These are phyloP conservation scores for Sipha flava DNA, from an alignment of 1,140 invertebrate species.

Conservation along the genomic window DNA sequence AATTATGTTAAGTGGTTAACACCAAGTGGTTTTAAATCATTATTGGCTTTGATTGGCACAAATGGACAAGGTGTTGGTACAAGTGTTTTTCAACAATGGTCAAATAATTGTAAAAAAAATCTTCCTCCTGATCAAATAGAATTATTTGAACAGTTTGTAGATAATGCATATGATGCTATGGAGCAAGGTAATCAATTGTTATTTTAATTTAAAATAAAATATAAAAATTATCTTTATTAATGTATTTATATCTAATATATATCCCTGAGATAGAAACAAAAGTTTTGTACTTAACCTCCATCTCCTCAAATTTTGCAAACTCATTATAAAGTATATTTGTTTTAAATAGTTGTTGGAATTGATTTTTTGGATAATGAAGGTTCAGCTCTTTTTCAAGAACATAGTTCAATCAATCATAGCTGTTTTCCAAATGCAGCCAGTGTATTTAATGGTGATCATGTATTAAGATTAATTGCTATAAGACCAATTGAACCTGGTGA, in stretches of 20 bases:
- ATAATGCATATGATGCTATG: conserved; percentile 72
- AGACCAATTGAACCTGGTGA: conserved; percentile 69
- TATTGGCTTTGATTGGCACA: conserved; percentile 81
- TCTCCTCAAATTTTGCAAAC: no score
- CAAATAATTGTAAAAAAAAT: conserved; percentile 59
- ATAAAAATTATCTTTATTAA: background rate
- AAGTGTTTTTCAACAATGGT: conserved; percentile 78
- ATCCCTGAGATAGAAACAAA: no score
- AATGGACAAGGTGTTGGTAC: conserved; percentile 93
- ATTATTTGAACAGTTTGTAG: conserved; percentile 65
- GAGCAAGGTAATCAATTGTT: conserved; percentile 57
- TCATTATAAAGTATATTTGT: background rate
- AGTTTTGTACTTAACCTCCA: no score
- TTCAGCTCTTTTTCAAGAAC: conserved; percentile 73
- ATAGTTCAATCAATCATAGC: conserved; percentile 87
- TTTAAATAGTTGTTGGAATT: conserved; percentile 66
- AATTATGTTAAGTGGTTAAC: conserved; percentile 56
- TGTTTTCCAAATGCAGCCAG: conserved; percentile 81
- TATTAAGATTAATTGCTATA: conserved; percentile 64
- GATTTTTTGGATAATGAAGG: conserved; percentile 88
- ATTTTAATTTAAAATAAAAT: background rate
- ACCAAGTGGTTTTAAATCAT: conserved; percentile 72
- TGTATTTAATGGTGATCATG: conserved; percentile 77
- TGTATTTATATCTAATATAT: background rate
- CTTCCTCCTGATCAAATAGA: conserved; percentile 58